A percentile compares a stretch with the other conserved stretches of the same genome.
Evolutionary conservation across 2,113 vertebrate species (phyloP).

Genomic region (Zosterops pallidus): DNA sequence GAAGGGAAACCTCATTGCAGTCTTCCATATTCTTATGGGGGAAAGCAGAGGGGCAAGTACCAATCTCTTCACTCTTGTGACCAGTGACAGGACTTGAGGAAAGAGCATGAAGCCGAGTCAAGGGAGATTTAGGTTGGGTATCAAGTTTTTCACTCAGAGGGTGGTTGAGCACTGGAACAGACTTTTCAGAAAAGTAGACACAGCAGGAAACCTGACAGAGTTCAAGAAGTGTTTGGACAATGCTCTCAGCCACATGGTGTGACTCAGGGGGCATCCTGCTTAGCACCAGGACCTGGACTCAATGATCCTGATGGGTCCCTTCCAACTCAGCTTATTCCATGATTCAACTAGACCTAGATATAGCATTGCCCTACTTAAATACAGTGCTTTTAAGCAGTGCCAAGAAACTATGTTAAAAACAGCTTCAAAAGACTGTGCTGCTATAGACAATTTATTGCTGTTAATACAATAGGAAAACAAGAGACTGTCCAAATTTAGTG

Average conservation of each 20-base stretch:
- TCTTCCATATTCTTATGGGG: background rate
- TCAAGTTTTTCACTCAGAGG: background rate
- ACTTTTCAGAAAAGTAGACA: background rate
- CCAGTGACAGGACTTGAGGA: background rate
- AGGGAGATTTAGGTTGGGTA: background rate
- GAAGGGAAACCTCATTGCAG: background rate
- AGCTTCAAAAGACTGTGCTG: background rate
- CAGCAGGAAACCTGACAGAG: background rate
- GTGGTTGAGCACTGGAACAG: background rate
- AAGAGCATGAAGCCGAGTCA: background rate
- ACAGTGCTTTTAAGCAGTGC: background rate
- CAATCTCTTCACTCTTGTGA: background rate
- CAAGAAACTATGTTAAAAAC: background rate
- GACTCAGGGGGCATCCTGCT: no score
- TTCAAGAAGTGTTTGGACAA: background rate
- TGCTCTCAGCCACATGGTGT: background rate
- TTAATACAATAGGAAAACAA: background rate
- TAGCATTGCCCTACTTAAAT: background rate
- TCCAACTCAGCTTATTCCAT: background rate
- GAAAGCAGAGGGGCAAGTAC: background rate
- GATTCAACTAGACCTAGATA: background rate
- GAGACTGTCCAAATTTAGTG: background rate
- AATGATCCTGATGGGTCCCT: background rate
- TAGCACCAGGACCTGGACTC: accelerated
- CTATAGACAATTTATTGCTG: background rate